Conservation (phyloP, 2,113 vertebrate genomes). For the Hypanus sabinus region DNA sequence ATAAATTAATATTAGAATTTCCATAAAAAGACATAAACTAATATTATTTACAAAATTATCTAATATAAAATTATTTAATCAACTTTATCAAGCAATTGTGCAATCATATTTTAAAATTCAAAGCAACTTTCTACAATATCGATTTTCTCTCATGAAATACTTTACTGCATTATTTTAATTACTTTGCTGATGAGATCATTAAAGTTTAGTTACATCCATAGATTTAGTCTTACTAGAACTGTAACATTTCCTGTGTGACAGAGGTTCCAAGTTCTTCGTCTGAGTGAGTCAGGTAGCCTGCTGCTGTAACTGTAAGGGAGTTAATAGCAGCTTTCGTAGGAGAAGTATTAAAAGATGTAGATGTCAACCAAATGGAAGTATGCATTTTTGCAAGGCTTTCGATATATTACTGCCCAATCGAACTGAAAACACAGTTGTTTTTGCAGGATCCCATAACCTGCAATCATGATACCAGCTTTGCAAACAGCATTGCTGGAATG, state of each 20-base stretch:
- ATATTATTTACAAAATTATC: background rate
- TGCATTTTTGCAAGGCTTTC: background rate
- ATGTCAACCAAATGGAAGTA: background rate
- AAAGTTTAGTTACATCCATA: slow-evolving; percentile 26
- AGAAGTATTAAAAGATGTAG: background rate
- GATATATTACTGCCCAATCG: background rate
- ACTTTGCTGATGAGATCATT: slow-evolving; percentile 28
- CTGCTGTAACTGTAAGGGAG: background rate
- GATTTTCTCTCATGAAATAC: background rate
- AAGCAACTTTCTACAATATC: background rate
- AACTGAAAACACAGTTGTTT: background rate
- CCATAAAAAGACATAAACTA: background rate
- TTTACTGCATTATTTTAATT: background rate
- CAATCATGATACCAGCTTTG: background rate
- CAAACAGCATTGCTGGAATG: background rate
- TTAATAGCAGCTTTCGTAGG: background rate
- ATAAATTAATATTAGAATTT: background rate
- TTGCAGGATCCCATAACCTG: background rate
- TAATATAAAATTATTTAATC: background rate
- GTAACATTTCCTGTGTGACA: background rate
- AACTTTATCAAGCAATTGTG: background rate
- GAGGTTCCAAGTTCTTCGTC: background rate
- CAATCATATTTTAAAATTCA: background rate
- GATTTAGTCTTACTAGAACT: background rate
- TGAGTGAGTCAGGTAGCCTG: background rate